Conservation (phyloP, 2,888 invertebrate species). For the Drosophila setosimentum region DNA sequence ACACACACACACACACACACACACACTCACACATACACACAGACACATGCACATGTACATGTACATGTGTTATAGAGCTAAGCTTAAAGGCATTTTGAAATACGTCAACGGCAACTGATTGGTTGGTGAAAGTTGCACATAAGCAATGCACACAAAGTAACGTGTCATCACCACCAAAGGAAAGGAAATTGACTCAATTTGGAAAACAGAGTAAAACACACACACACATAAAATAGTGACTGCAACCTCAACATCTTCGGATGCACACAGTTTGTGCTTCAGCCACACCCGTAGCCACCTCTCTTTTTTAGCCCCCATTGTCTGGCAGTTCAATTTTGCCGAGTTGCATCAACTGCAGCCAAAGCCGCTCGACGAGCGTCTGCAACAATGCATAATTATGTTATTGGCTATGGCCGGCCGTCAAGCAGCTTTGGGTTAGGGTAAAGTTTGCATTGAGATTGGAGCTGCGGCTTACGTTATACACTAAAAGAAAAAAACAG, state of each 20-base stretch:
- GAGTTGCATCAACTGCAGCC: conserved; percentile 67
- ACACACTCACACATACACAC: too few species aligned
- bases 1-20: too few species aligned
- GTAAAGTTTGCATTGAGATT: neutral
- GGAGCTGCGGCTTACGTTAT: neutral
- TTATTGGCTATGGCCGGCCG: conserved; percentile 64
- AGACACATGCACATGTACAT: neutral
- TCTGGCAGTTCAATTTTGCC: conserved; percentile 40
- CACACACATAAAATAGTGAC: neutral
- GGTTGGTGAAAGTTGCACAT: conserved; percentile 51
- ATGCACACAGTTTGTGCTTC: conserved; percentile 68
- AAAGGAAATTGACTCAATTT: conserved; percentile 74
- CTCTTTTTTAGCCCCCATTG: neutral
- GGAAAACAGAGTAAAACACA: conserved; percentile 34
- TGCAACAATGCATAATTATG: conserved; percentile 56
- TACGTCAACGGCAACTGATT: conserved; percentile 52
- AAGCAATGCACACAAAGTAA: conserved; percentile 35
- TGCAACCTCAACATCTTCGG: conserved; percentile 37
- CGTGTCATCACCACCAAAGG: conserved; percentile 18
- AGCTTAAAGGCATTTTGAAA: conserved; percentile 30
- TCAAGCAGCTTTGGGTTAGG: conserved; percentile 5
- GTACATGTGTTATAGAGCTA: conserved; percentile 34
- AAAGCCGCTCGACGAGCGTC: conserved; percentile 63
- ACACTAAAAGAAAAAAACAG: neutral
- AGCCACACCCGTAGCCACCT: neutral